These are phyloP conservation scores for Chaetura pelagica DNA, from an alignment of 2,113 vertebrate genomes.

Conservation along the genomic window DNA sequence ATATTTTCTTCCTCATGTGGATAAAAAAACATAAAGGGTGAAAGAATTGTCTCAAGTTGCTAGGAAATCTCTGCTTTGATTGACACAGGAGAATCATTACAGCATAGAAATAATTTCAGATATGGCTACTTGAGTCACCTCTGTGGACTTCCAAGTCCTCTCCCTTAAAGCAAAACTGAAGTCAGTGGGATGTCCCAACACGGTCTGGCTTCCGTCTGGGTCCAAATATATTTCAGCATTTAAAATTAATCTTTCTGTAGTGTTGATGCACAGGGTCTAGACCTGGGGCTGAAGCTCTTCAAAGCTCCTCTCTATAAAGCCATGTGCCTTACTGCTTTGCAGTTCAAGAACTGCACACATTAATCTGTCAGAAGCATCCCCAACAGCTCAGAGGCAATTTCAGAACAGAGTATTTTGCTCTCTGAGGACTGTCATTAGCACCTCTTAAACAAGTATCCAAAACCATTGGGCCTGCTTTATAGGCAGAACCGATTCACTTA, in stretches of 20 bases:
- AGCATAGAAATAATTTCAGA: not conserved
- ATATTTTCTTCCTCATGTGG: not conserved
- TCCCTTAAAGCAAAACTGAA: not conserved
- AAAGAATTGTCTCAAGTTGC: not conserved
- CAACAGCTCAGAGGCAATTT: not conserved
- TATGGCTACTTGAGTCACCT: rapidly evolving
- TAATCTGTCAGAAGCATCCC: not conserved
- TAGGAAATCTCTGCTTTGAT: not conserved
- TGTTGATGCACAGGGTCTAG: not conserved
- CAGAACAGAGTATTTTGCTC: not conserved
- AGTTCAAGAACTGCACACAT: not conserved
- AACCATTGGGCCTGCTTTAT: not conserved
- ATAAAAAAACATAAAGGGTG: not conserved
- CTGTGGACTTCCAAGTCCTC: not conserved
- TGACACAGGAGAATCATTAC: not conserved
- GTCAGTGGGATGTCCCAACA: not conserved
- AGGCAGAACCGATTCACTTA: not conserved
- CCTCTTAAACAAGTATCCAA: not conserved
- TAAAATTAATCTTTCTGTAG: not conserved
- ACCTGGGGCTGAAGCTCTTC: not conserved
- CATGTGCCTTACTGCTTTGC: not conserved
- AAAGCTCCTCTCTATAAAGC: not conserved
- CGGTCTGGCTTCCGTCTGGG: not conserved
- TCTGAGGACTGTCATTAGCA: not conserved
- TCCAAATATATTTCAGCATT: not conserved